Base-by-base conservation (phyloP, 2,113 vertebrate genomes). In the Euleptes europaea region DNA sequence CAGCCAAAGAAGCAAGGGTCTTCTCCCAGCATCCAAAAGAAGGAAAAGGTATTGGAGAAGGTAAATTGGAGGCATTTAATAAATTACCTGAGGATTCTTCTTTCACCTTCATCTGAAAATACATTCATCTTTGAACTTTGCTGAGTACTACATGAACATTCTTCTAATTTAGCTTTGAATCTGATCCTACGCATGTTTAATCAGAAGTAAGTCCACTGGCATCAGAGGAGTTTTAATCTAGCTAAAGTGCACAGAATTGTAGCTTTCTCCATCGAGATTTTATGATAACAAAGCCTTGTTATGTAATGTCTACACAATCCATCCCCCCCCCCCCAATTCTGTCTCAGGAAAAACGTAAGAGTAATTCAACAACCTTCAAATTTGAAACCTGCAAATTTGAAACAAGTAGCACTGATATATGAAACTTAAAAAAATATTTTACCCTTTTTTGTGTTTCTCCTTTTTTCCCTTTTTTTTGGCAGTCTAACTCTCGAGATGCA, bases 21-120 rank as follows among this genome's bases (percentile, higher is more conserved):
- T 81, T 99, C 98, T 51, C 97, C 98, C 1, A 97, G 96, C 93
- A 88, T 98, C 88, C 97, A 97, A 75, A 98, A 97, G 92, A 98
- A 95, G 94, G 98, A 99, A 84, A 98, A 97, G 86, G 10, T 84
- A n/a, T 65, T 93, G 66, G 98, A 98, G 4, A 99, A 98, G 97
- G 98, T 98, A 94, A 93, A 67, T 87, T 35, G 83, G 6, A 88
- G 42, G 60, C 15, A 44, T 84, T 15, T 5, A 28, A 31, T 51
- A 28, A 76, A 63, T 66, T 49, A 42, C 31, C 8, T 33, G 23
- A 44, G 65, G 15, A n/a, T 12, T 23, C 15, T 44, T 35, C n/a
- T 47, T 67, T 33, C n/a, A 35, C 33, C 5, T n/a, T 14, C 40
- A 33, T 14, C 8, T 54, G 47, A 21, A 49, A 9, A 28, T 31